Evolutionary conservation across 1,140 invertebrate genomes (phyloP).

Genomic region (Trichoplusia ni): DNA sequence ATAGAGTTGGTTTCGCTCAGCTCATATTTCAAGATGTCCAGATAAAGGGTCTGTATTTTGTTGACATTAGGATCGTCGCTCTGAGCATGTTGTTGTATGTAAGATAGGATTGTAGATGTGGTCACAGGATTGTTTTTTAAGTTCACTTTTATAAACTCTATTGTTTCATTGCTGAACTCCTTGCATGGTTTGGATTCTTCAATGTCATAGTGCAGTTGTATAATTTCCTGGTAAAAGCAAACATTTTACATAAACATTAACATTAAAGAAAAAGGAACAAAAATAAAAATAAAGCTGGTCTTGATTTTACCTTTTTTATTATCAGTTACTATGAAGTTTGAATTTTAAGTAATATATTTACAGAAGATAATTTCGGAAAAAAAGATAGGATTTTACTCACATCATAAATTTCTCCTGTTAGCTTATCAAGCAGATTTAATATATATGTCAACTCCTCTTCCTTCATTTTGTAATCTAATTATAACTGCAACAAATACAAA

Average conservation of each 20-base stretch:
- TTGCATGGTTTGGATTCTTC: constrained; percentile 54
- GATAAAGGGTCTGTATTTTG: constrained; percentile 61
- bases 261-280: too few relatives aligned
- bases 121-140: constrained; percentile 71
- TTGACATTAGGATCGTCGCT: constrained; percentile 45
- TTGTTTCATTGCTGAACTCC: constrained; percentile 48
- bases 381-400: constrained; percentile 41
- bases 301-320: too few relatives aligned
- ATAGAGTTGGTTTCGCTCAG: constrained; percentile 51
- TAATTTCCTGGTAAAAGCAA: constrained; percentile 59
- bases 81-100: constrained; percentile 48
- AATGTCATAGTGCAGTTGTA: constrained; percentile 53
- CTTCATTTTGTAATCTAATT: constrained; percentile 52
- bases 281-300: too few relatives aligned
- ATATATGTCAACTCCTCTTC: constrained; percentile 71
- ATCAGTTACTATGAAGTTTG: too few relatives aligned
- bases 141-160: constrained; percentile 63
- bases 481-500: constrained; percentile 18
- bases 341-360: too few relatives aligned
- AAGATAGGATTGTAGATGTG: constrained; percentile 56
- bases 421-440: constrained; percentile 60
- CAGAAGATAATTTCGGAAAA: too few relatives aligned
- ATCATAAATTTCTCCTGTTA: constrained; percentile 57
- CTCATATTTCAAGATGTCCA: constrained; percentile 63
- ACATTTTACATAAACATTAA: too few relatives aligned